Evolutionary conservation across 2,797 vertebrate species (phyloP).

Genomic region (Clarias pachynema): DNA sequence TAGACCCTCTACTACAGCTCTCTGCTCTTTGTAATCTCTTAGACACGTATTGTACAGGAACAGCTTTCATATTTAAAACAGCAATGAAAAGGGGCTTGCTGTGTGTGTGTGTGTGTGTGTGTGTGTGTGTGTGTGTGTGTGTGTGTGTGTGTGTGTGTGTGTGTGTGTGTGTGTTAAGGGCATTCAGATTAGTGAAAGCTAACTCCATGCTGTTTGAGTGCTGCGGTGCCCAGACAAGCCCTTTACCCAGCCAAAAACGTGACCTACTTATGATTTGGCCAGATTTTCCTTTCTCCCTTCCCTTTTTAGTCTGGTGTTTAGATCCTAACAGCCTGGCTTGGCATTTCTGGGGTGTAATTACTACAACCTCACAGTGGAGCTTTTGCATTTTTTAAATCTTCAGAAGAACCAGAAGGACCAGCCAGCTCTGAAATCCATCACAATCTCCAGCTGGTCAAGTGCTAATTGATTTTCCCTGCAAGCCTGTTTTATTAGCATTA

Average conservation of each 20-base stretch:
- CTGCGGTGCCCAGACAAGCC: conserved; percentile 32
- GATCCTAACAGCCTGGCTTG: conserved; percentile 35
- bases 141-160: neutral
- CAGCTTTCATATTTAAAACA: conserved; percentile 10
- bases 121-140: neutral
- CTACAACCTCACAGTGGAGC: conserved; percentile 32
- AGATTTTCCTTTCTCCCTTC: conserved; percentile 16
- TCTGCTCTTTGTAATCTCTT: conserved; percentile 25
- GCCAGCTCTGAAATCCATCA: conserved; percentile 20
- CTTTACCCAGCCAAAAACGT: conserved; percentile 49
- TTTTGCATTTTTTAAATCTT: conserved; percentile 49
- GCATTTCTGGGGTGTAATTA: conserved; percentile 51
- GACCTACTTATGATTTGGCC: conserved; percentile 55
- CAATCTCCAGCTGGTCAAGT: conserved; percentile 31
- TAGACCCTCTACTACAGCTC: conserved; percentile 17
- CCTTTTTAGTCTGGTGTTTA: conserved; percentile 33
- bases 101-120: neutral
- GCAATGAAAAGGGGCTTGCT: neutral
- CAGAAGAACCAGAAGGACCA: conserved; percentile 7
- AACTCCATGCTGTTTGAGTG: conserved; percentile 32
- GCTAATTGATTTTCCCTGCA: conserved; percentile 43
- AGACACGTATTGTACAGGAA: conserved; percentile 12
- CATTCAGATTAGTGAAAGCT: conserved; percentile 23
- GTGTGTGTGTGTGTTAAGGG: neutral
- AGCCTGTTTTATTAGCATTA: conserved; percentile 9